These are phyloP conservation scores for Chelonus insularis DNA, from an alignment of 1,140 invertebrate species.

Conservation along the genomic window DNA sequence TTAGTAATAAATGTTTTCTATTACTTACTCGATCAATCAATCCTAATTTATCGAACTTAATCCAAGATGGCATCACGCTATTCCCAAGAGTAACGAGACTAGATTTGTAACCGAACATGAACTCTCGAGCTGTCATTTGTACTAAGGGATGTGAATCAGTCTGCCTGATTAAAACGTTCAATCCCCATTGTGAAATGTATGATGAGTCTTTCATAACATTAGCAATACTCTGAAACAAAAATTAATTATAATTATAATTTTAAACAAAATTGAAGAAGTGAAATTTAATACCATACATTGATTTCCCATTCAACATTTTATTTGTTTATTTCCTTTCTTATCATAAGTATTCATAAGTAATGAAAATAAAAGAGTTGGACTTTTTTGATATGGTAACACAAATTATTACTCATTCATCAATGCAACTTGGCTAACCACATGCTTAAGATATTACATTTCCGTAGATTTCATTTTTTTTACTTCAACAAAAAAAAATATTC, in stretches of 20 bases:
- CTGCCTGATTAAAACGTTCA: slow-evolving; percentile 71
- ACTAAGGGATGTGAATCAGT: slow-evolving; percentile 71
- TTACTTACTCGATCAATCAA: slow-evolving; percentile 76
- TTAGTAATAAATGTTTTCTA: no score
- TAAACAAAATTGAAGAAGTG: no score
- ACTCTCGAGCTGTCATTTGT: slow-evolving; percentile 77
- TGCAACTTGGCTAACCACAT: no score
- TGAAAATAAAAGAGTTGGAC: no score
- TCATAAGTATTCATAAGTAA: no score
- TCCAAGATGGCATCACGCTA: slow-evolving; percentile 76
- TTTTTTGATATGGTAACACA: no score
- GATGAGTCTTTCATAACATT: slow-evolving; percentile 70
- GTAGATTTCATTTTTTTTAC: no score
- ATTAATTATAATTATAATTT: background rate
- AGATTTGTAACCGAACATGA: slow-evolving; percentile 81
- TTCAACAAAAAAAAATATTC: slow-evolving; percentile 1
- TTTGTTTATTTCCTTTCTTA: no score
- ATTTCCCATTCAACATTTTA: no score
- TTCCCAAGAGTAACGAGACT: slow-evolving; percentile 75
- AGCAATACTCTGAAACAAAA: slow-evolving; percentile 72
- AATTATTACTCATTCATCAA: no score
- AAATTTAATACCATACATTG: no score
- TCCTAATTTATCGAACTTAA: slow-evolving; percentile 79
- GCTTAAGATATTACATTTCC: no score
- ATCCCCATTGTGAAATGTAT: slow-evolving; percentile 65